Evolutionary conservation across 1,140 invertebrate genomes (phyloP).

Genomic region (Adelges cooleyi): DNA sequence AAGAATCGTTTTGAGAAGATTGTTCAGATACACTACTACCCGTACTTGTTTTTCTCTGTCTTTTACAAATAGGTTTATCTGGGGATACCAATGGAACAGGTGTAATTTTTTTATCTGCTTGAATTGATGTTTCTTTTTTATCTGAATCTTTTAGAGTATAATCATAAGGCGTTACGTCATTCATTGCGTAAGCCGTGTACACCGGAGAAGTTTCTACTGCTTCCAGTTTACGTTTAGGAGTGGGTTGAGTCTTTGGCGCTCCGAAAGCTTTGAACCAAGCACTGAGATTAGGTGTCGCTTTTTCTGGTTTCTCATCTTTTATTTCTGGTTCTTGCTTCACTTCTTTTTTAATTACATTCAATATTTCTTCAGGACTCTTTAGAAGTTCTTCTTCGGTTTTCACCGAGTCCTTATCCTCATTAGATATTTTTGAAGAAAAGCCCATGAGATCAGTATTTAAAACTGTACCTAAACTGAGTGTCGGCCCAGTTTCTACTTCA

Average conservation of each 20-base stretch:
- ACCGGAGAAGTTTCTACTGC: background rate
- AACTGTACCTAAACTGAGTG: conserved; percentile 67
- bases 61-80: conserved; percentile 35
- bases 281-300: conserved; percentile 71
- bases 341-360: conserved; percentile 27
- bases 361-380: background rate
- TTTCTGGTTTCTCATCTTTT: conserved; percentile 42
- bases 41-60: conserved; percentile 52
- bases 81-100: conserved; percentile 36
- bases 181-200: conserved; percentile 25
- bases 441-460: conserved; percentile 45
- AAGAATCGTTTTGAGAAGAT: conserved; percentile 49
- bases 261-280: conserved; percentile 86
- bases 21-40: conserved; percentile 60
- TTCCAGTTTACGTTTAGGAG: conserved; percentile 37
- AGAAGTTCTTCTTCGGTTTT: conserved; percentile 33
- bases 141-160: conserved; percentile 32
- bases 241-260: conserved; percentile 49
- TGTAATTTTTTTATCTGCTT: conserved; percentile 36
- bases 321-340: conserved; percentile 31
- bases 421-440: conserved; percentile 13
- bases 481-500: conserved; percentile 41
- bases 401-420: conserved; percentile 30
- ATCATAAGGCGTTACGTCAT: conserved; percentile 14
- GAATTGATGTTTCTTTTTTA: conserved; percentile 31